Evolutionary conservation across 2,888 invertebrate genomes (phyloP).

Genomic region (Pseudococcus viburni): DNA sequence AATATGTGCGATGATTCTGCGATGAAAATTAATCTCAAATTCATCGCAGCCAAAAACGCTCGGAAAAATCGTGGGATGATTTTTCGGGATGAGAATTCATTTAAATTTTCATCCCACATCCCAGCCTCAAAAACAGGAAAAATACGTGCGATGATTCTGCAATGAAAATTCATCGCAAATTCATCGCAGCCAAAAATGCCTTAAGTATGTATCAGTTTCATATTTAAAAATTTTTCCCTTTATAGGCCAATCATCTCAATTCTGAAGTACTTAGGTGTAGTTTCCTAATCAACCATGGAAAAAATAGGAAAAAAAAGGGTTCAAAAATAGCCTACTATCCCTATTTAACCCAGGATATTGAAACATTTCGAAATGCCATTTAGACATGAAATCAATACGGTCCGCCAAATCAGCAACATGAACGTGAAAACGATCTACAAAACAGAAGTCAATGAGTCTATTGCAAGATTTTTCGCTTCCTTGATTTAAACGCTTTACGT

Average conservation of each 20-base stretch:
- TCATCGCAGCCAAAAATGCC: too few species aligned
- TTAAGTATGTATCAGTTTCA: too few species aligned
- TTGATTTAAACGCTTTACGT: background rate
- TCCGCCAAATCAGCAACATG: constrained; percentile 47
- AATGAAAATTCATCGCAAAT: too few species aligned
- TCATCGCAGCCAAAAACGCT: too few species aligned
- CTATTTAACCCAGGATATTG: background rate
- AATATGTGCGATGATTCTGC: too few species aligned
- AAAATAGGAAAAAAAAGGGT: constrained; percentile 6
- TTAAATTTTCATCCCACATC: too few species aligned
- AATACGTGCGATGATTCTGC: too few species aligned
- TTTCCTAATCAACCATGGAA: background rate
- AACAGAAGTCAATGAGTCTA: constrained; percentile 58
- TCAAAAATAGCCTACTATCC: background rate
- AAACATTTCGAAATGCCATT: constrained; percentile 64
- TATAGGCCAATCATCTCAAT: background rate
- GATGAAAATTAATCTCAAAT: too few species aligned
- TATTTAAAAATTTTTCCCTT: too few species aligned
- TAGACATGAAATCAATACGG: constrained; percentile 63
- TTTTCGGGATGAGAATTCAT: too few species aligned
- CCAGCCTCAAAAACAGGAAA: too few species aligned
- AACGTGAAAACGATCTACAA: constrained; percentile 30
- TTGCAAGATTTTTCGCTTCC: constrained; percentile 59
- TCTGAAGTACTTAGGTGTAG: background rate
- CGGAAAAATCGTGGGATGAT: too few species aligned